Percentiles rank a stretch among this genome's conserved stretches.
phyloP scores from a whole-genome alignment of 2,888 invertebrate genomes.

The Brachypterus glaber region DNA sequence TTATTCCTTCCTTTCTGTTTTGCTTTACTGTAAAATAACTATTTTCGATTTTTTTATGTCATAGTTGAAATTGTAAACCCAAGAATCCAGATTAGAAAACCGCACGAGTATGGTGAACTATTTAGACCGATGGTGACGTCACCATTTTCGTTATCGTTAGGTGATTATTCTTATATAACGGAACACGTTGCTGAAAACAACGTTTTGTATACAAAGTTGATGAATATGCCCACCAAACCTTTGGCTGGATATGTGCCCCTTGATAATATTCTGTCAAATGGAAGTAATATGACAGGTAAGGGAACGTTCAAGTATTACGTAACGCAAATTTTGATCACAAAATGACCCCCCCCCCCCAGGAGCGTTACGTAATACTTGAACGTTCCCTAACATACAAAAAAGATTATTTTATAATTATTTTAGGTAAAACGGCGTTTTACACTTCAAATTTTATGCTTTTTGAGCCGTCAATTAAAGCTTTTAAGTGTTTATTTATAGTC shows the following conservation, averaged over 20 bases:
- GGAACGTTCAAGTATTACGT: too few species aligned
- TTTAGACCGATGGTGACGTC: slow-evolving; percentile 59
- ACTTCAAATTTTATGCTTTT: too few species aligned
- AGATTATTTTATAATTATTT: too few species aligned
- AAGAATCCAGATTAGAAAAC: slow-evolving; percentile 47
- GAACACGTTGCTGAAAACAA: slow-evolving; percentile 48
- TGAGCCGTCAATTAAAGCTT: too few species aligned
- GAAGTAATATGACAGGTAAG: slow-evolving; percentile 31
- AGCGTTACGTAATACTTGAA: too few species aligned
- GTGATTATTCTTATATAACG: slow-evolving; percentile 52
- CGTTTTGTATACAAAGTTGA: slow-evolving; percentile 44
- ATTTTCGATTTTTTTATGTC: neutral
- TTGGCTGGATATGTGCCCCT: slow-evolving; percentile 46
- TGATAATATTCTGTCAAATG: slow-evolving; percentile 45
- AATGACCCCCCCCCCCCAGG: too few species aligned
- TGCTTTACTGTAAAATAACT: too few species aligned
- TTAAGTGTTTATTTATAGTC: too few species aligned
- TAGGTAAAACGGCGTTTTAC: too few species aligned
- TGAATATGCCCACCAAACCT: slow-evolving; percentile 58
- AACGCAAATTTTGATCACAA: too few species aligned
- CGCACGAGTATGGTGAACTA: slow-evolving; percentile 48
- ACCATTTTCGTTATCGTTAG: slow-evolving; percentile 54
- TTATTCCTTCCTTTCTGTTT: too few species aligned
- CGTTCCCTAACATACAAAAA: too few species aligned
- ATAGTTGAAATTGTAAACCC: slow-evolving; percentile 62